Evolutionary conservation across 2,113 vertebrate genomes (phyloP), one percentile per base, ranked within the genome.

Genomic region (Apteryx mantelli): DNA sequence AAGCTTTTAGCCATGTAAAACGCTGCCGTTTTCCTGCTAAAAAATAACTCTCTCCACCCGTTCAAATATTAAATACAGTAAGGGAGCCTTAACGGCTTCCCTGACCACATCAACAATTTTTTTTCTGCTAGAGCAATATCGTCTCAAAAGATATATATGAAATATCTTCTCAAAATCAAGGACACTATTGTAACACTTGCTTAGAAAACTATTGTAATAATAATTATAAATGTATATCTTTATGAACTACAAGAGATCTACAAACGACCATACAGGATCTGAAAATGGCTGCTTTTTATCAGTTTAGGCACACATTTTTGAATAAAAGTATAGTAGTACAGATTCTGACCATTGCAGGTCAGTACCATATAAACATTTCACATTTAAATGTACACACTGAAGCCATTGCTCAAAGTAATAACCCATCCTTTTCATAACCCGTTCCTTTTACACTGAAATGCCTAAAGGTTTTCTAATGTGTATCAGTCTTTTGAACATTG

Each of bases 351-450:
- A 84, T n/a, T 19, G 64, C 80, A 80, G 83, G 73, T 77, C 92
- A 86, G 61, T 40, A 36, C 44, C 58, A 77, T 68, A 93, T 79
- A 96, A 97, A 95, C 21, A 86, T 40, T 92, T 84, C 84, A 69
- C 55, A 70, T 95, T 88, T 78, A 89, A 95, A 91, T 34, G 20
- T 53, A 75, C 34, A 52, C 48, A 58, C 11, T n/a, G 38, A 90
- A 86, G 86, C 28, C 60, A 71, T 38, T 89, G 96, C 93, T 86
- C 89, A 95, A 82, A 97, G 88, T 74, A 95, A 97, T 56, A 94
- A 92, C 89, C 86, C 88, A 94, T 80, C 79, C 69, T 93, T 97
- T 82, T 97, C 93, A 97, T 96, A 96, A 96, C 83, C 90, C 88
- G 38, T 94, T 79, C 56, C 58, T 34, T 96, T 84, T 96, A 86